Evolutionary conservation across 2,113 vertebrate species (phyloP).

Genomic region (Toxostoma redivivum): DNA sequence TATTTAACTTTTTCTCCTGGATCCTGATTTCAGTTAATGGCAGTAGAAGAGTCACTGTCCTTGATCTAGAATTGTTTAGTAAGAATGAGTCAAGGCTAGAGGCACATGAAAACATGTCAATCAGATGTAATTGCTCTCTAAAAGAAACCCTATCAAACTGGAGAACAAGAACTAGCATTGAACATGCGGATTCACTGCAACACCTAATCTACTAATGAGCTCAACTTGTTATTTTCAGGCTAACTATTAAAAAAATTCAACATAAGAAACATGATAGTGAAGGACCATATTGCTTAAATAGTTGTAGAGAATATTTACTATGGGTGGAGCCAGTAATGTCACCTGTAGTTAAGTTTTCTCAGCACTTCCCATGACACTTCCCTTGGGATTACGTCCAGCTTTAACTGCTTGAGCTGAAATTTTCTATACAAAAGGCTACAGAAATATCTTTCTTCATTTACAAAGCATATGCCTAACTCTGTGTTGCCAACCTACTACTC

Average conservation of each 20-base stretch:
- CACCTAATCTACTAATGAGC: conserved; percentile 92
- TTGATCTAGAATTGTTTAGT: conserved; percentile 78
- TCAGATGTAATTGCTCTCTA: conserved; percentile 90
- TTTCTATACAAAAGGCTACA: neutral
- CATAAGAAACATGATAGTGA: conserved; percentile 77
- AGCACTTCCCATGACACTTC: neutral
- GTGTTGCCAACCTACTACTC: neutral
- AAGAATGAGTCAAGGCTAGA: conserved; percentile 72
- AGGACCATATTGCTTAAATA: conserved; percentile 74
- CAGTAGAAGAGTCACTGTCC: conserved; percentile 67
- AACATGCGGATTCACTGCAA: conserved; percentile 84
- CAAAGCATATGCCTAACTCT: neutral
- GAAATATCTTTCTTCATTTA: neutral
- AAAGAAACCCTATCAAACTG: conserved; percentile 81
- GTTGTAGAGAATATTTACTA: neutral
- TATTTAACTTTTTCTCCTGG: conserved; percentile 71
- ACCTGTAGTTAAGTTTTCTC: neutral
- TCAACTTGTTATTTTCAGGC: conserved; percentile 82
- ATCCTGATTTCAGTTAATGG: conserved; percentile 77
- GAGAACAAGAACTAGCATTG: conserved; percentile 70
- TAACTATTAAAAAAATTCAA: conserved; percentile 71
- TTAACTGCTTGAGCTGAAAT: neutral
- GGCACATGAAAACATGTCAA: conserved; percentile 88
- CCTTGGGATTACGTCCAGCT: neutral
- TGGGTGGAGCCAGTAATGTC: neutral